phyloP scores from a whole-genome alignment of 1,140 invertebrate species.

The Melanaphis sacchari region DNA sequence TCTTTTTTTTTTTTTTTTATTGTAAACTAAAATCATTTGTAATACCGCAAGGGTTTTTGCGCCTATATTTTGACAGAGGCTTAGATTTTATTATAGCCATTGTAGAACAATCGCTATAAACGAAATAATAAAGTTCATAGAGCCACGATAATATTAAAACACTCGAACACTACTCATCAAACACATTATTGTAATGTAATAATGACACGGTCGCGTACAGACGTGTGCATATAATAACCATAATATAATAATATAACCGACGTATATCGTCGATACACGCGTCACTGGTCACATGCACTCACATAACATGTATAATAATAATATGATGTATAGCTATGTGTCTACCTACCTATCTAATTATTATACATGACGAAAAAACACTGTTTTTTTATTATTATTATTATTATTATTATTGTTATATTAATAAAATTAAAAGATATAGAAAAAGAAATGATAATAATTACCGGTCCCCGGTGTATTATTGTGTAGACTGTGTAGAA shows the following conservation, averaged over 20 bases:
- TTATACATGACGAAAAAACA: not conserved
- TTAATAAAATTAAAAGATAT: not conserved
- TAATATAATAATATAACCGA: slow-evolving; percentile 8
- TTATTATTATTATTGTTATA: not conserved
- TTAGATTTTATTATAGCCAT: not conserved
- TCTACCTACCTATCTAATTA: not conserved
- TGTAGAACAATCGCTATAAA: not conserved
- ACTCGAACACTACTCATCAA: not conserved
- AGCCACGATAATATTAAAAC: not conserved
- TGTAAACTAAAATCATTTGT: not conserved
- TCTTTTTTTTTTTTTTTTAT: too few species aligned
- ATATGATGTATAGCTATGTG: not conserved
- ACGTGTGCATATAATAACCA: not conserved
- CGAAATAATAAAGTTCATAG: not conserved
- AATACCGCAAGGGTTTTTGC: not conserved
- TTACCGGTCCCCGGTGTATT: not conserved
- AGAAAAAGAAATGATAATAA: not conserved
- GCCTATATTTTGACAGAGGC: not conserved
- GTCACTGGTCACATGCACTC: not conserved
- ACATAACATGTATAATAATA: not conserved
- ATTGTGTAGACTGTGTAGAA: not conserved
- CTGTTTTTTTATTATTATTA: not conserved
- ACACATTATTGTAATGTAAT: not conserved
- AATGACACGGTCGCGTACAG: not conserved
- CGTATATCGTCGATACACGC: not conserved